Conservation (phyloP, 2,888 invertebrate species). For the Machimus atricapillus region DNA sequence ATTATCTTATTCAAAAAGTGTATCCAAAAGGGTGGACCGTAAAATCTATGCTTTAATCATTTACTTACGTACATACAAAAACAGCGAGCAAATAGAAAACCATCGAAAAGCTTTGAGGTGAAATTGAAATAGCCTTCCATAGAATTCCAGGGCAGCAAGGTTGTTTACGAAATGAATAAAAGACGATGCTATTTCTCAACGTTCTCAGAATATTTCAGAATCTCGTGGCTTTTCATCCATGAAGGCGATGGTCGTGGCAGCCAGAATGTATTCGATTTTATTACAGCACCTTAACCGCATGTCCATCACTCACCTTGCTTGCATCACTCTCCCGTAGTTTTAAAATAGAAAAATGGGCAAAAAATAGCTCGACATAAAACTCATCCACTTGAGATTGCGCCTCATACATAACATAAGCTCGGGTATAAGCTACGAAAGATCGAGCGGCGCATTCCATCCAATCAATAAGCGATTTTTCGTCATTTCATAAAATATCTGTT, state of each 20-base stretch:
- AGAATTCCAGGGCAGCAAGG: background rate
- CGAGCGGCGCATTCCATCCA: background rate
- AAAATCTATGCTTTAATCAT: background rate
- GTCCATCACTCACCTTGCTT: background rate
- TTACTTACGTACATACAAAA: background rate
- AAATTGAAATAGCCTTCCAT: background rate
- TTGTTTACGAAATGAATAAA: background rate
- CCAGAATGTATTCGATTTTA: background rate
- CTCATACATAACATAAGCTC: no score
- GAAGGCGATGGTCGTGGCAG: background rate
- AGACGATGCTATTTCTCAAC: background rate
- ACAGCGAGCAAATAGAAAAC: background rate
- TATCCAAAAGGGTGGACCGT: background rate
- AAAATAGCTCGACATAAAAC: background rate
- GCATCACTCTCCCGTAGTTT: background rate
- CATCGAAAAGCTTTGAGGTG: background rate
- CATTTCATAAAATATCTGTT: conserved; percentile 3
- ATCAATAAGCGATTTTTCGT: background rate
- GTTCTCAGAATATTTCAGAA: background rate
- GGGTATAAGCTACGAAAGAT: background rate
- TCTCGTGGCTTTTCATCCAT: background rate
- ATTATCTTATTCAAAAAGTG: background rate
- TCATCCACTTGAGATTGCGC: background rate
- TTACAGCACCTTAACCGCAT: background rate
- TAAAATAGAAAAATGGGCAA: background rate